Evolutionary conservation across 2,888 invertebrate genomes (phyloP).

Genomic region (Dysmachus trigonus): DNA sequence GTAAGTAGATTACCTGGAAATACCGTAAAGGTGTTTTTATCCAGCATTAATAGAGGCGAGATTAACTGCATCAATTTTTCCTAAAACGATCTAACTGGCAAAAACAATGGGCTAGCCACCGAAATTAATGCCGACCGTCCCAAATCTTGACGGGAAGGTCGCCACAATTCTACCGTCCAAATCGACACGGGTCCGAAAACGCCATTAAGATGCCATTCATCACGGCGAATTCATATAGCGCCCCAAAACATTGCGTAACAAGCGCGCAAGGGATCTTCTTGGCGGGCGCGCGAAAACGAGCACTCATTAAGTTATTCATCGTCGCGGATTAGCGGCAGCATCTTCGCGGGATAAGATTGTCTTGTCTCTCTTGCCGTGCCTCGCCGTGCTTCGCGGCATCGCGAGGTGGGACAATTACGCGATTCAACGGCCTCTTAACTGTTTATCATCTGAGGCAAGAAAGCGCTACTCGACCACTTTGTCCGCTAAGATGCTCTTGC

Average conservation of each 20-base stretch:
- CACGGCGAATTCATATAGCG: neutral
- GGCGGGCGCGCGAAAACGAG: neutral
- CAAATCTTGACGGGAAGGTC: conserved; percentile 26
- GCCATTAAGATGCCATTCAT: conserved; percentile 4
- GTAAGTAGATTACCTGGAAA: conserved; percentile 7
- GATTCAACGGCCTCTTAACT: conserved; percentile 29
- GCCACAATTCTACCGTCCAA: neutral
- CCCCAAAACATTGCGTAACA: conserved; percentile 16
- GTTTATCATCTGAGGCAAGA: conserved; percentile 9
- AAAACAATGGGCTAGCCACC: neutral
- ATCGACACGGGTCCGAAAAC: neutral
- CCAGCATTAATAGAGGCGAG: conserved; percentile 8
- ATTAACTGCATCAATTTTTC: conserved; percentile 26
- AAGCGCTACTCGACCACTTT: neutral
- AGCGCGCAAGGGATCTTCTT: neutral
- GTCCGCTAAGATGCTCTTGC: neutral
- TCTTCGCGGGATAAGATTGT: too few species aligned
- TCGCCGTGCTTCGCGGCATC: neutral
- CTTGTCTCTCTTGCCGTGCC: neutral
- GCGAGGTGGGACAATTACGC: neutral
- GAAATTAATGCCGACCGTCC: conserved; percentile 9
- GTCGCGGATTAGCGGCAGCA: neutral
- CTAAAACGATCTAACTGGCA: neutral
- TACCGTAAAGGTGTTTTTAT: conserved; percentile 39
- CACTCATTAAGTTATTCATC: conserved; percentile 12